Evolutionary conservation across 1,140 invertebrate species (phyloP), one percentile per base, ranked within the genome.

Genomic region (Drosophila prosaltans): DNA sequence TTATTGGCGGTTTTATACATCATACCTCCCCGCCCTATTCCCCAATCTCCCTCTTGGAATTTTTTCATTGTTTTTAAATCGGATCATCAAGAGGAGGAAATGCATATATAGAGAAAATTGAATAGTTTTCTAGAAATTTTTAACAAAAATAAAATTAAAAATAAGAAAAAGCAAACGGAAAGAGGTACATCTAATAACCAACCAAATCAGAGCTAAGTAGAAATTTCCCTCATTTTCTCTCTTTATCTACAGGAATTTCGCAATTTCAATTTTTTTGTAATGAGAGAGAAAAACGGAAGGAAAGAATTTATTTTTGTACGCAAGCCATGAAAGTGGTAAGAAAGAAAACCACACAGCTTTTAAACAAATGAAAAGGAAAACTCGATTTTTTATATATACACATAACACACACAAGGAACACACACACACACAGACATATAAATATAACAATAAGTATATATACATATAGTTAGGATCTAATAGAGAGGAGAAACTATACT

Each of bases 371-470:
- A 10, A 51, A 51, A 24, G 24, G 21, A 39, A 65, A 67, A 73
- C 70, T 60, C 40, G 45, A 73, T 57, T 73, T 74, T 74, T 74
- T 63, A 59, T 59, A 59, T 58, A 21, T 55, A 58, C 55, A 45
- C 41, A 43, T 3, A 30, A 21, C 28, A 58, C 55, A 48, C 45
- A 51, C 45, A 51, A 36, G 4, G 6, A 36, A 36, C 16, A 65
- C 51, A 65, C 3, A 5, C 10, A 65, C 54, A 69, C 36, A 26
- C 54, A 40, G 16, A 72, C 32, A 55, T 66, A 39, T 36, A 41
- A n/a, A 55, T 21, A 64, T 16, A 57, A n/a, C 0, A 5, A 70
- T 11, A 41, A 28, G 11, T 24, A 10, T 11, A 16, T 16, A 30
- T 64, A 74, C 45, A 41, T 72, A 43, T 43, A 69, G 60, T 11